Evolutionary conservation across 2,113 vertebrate species (phyloP).

Genomic region (pig (Sus scrofa)): DNA sequence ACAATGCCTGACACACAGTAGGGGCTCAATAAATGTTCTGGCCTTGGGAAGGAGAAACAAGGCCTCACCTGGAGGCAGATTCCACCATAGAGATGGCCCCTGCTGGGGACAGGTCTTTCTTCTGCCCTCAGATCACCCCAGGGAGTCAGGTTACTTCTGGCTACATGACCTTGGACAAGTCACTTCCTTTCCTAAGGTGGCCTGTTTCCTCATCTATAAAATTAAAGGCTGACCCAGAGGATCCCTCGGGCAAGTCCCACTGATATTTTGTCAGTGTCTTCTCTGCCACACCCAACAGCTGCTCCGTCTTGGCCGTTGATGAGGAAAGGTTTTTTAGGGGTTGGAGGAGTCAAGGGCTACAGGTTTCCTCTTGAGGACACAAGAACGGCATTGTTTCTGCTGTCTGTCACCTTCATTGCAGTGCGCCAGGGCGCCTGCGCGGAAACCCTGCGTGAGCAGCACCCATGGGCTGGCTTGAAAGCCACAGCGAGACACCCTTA

Average conservation of each 20-base stretch:
- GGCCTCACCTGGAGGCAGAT: conserved; percentile 7
- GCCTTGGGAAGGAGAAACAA: not conserved
- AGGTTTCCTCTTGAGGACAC: conserved; percentile 59
- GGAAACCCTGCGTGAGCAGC: not conserved
- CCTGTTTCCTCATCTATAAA: conserved; percentile 18
- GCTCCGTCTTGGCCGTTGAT: not conserved
- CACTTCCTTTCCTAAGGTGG: conserved; percentile 59
- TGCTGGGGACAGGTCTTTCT: not conserved
- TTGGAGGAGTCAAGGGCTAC: not conserved
- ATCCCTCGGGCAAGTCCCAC: not conserved
- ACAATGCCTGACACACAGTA: not conserved
- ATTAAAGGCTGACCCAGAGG: not conserved
- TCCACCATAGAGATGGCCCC: not conserved
- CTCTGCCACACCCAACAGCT: not conserved
- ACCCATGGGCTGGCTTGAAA: not conserved
- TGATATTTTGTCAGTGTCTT: not conserved
- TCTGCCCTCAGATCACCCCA: not conserved
- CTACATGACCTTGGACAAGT: conserved; percentile 71
- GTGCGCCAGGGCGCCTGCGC: not conserved
- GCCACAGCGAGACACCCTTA: not conserved
- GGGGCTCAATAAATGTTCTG: not conserved
- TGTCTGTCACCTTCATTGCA: not conserved
- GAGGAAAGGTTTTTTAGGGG: not conserved
- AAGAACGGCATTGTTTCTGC: conserved; percentile 14
- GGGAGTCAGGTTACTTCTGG: conserved; percentile 19